Evolutionary conservation across 2,888 invertebrate species (phyloP).

Genomic region (Ichneumon xanthorius): DNA sequence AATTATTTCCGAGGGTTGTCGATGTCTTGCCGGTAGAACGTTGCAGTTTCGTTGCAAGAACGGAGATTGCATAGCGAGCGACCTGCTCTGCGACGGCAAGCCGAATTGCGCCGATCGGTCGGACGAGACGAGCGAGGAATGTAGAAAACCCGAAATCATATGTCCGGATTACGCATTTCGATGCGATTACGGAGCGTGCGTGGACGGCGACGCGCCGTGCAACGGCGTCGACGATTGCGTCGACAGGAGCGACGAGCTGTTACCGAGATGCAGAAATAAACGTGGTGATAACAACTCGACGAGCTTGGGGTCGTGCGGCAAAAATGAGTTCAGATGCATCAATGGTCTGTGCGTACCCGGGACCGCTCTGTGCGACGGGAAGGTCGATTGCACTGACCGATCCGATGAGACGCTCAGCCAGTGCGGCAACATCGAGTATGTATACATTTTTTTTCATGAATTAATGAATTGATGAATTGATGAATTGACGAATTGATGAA

Average conservation of each 20-base stretch:
- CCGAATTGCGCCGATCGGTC: conserved; percentile 85
- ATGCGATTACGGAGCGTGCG: conserved; percentile 88
- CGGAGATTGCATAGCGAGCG: conserved; percentile 83
- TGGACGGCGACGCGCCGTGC: conserved; percentile 87
- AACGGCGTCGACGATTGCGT: conserved; percentile 85
- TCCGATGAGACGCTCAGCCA: conserved; percentile 78
- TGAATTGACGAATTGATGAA: too few relatives aligned
- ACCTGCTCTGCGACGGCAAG: conserved; percentile 84
- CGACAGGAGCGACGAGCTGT: conserved; percentile 86
- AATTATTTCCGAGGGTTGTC: background rate
- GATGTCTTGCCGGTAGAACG: conserved; percentile 28
- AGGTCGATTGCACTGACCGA: conserved; percentile 76
- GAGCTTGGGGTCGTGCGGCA: conserved; percentile 58
- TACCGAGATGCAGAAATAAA: conserved; percentile 72
- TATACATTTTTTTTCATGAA: background rate
- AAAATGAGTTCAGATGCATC: conserved; percentile 75
- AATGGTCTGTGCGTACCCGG: conserved; percentile 77
- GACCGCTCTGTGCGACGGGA: conserved; percentile 78
- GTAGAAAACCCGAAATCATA: conserved; percentile 76
- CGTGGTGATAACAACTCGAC: conserved; percentile 28
- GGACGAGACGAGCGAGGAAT: conserved; percentile 83
- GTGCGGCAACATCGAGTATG: conserved; percentile 77
- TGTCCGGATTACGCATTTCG: conserved; percentile 87
- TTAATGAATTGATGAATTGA: too few relatives aligned
- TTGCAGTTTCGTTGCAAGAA: conserved; percentile 78